Conservation (phyloP, 2,113 vertebrate genomes). For the Mirza zaza region DNA sequence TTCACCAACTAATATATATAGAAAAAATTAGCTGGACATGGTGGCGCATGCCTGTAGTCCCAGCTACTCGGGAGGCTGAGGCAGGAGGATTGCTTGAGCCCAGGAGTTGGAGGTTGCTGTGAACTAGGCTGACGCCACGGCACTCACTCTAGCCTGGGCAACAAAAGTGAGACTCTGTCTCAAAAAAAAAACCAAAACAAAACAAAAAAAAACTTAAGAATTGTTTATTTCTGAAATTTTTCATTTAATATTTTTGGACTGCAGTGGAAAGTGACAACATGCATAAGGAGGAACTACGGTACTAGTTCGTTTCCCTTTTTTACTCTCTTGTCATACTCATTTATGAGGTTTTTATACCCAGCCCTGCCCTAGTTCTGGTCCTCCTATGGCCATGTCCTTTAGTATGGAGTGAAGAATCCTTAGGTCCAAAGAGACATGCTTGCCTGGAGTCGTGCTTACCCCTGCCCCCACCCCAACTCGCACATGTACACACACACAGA, state of each 20-base stretch:
- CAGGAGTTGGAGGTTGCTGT: no score
- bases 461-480: not conserved
- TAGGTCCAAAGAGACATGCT: not conserved
- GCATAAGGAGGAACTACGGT: not conserved
- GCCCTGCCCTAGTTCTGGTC: not conserved
- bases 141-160: no score
- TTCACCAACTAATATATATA: no score
- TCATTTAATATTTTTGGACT: not conserved
- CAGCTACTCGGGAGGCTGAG: no score
- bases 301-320: not conserved
- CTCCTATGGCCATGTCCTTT: not conserved
- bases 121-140: no score
- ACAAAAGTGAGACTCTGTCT: no score
- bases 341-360: not conserved
- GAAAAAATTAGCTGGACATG: no score
- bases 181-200: no score
- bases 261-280: not conserved
- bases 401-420: not conserved
- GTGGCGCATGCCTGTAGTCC: no score
- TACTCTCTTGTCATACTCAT: not conserved
- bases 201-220: not conserved
- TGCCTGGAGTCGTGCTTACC: not conserved
- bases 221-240: not conserved
- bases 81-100: no score
- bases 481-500: not conserved